These are phyloP conservation scores for Ptychoptera contaminata DNA, from an alignment of 2,888 invertebrate genomes.

Conservation along the genomic window DNA sequence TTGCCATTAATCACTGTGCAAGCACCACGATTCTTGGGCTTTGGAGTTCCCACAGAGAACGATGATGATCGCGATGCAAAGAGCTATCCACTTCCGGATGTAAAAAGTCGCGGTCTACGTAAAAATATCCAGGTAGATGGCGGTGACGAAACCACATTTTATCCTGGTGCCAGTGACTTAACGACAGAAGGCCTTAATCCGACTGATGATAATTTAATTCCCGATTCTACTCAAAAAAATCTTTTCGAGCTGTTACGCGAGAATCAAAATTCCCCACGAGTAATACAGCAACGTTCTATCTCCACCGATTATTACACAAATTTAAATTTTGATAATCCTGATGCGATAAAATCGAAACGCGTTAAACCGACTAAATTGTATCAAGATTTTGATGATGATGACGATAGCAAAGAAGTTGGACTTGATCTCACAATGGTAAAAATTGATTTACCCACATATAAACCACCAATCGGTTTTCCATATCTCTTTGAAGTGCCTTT, in stretches of 20 bases:
- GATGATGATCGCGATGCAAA: constrained; percentile 28
- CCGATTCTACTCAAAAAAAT: constrained; percentile 16
- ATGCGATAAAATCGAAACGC: neutral
- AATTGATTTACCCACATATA: constrained; percentile 37
- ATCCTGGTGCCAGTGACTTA: neutral
- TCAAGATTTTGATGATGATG: constrained; percentile 18
- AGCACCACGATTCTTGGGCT: constrained; percentile 54
- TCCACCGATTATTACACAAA: constrained; percentile 6
- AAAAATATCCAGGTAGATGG: constrained; percentile 6
- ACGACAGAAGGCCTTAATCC: neutral
- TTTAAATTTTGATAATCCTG: neutral
- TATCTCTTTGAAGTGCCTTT: constrained; percentile 4
- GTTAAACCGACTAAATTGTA: neutral
- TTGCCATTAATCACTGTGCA: constrained; percentile 63
- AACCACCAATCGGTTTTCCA: constrained; percentile 23
- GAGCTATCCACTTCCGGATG: constrained; percentile 24
- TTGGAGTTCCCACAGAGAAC: constrained; percentile 14
- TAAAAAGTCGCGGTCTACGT: neutral
- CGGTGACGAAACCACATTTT: neutral
- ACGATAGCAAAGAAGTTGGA: constrained; percentile 26
- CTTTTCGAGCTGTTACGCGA: constrained; percentile 21
- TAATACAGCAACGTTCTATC: constrained; percentile 1
- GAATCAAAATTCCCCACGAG: neutral
- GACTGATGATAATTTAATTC: neutral
- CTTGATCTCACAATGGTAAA: constrained; percentile 21